Base-by-base conservation (phyloP, 2,888 invertebrate species). In the Tachystola acroxantha region DNA sequence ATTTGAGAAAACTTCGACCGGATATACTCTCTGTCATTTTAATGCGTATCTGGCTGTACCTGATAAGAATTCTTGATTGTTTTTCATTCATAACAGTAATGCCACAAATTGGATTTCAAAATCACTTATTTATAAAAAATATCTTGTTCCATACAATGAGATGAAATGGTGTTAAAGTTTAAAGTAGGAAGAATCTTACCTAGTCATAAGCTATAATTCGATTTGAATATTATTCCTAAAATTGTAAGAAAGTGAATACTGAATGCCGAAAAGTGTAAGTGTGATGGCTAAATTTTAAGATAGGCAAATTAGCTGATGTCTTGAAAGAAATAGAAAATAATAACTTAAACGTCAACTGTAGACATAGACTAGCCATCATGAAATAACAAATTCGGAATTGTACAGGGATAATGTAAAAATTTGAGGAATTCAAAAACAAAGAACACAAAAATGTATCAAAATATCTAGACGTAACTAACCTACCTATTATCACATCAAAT, bases 181-280 rank as follows among this genome's bases (percentile, higher is more conserved):
- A 60, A 67, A 62, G 75, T 79, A 81, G 80, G 69, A 71, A 75
- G 65, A 77, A 77, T 61, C 74, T 73, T 80, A 78, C 76, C 85
- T 86, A 86, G 85, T 86, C 85, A 85, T 84, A 86, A 85, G 82
- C 64, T 80, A 72, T 78, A 76, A 72, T 70, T 76, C 62, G 61
- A 69, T 66, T 71, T 72, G 62, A 70, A 69, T 75, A 71, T 72
- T 73, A 71, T 72, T 73, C 67, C 60, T 76, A 67, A 77, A 73
- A 54, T 54, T 73, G 58, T 74, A 73, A 67, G 56, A 65, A 62
- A 52, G 2, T 24, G 24, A 24, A 1, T n/a, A 59, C 57, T 52
- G 46, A 57, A 53, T 56, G 50, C 59, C 63, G 62, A 58, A 70
- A 69, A 68, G 60, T 69, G 60, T 74, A 66, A 54, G 64, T 64